Evolutionary conservation across 1,140 invertebrate genomes (phyloP).

Genomic region (Leucophenga varia): DNA sequence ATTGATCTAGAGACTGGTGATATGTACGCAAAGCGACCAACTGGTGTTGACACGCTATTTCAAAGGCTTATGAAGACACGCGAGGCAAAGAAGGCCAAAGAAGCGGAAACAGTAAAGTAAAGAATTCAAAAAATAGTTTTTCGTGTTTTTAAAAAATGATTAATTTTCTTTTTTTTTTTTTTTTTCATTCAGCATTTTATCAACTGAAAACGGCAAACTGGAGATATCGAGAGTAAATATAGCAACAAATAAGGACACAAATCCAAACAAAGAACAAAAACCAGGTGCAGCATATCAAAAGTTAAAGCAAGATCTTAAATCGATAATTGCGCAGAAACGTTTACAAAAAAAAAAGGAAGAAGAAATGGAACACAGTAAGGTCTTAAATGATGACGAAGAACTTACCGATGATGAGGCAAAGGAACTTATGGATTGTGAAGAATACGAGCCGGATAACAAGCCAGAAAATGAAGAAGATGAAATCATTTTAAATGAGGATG

Average conservation of each 20-base stretch:
- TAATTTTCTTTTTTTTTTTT: too few species aligned
- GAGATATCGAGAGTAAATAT: slow-evolving; percentile 52
- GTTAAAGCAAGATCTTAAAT: slow-evolving; percentile 62
- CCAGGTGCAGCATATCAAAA: slow-evolving; percentile 62
- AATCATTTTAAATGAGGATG: slow-evolving; percentile 26
- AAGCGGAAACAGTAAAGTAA: slow-evolving; percentile 40
- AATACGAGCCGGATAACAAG: slow-evolving; percentile 42
- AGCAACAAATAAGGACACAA: slow-evolving; percentile 40
- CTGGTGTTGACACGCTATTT: slow-evolving; percentile 59
- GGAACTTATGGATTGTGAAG: slow-evolving; percentile 27
- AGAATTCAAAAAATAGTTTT: slow-evolving; percentile 27
- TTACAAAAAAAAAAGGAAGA: slow-evolving; percentile 59
- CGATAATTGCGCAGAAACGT: slow-evolving; percentile 61
- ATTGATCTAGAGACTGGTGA: slow-evolving; percentile 60
- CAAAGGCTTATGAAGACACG: slow-evolving; percentile 62
- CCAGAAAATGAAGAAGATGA: slow-evolving; percentile 35
- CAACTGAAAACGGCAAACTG: slow-evolving; percentile 46
- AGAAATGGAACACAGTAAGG: slow-evolving; percentile 31
- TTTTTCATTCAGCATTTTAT: slow-evolving; percentile 33
- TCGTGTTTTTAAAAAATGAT: too few species aligned
- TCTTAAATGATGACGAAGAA: slow-evolving; percentile 24
- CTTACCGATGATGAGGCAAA: slow-evolving; percentile 28
- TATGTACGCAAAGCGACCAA: slow-evolving; percentile 49
- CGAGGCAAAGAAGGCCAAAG: slow-evolving; percentile 44
- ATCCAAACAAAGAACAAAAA: slow-evolving; percentile 55